These are phyloP conservation scores for Cephalopholis sonnerati DNA, from an alignment of 2,113 vertebrate species.

Conservation along the genomic window DNA sequence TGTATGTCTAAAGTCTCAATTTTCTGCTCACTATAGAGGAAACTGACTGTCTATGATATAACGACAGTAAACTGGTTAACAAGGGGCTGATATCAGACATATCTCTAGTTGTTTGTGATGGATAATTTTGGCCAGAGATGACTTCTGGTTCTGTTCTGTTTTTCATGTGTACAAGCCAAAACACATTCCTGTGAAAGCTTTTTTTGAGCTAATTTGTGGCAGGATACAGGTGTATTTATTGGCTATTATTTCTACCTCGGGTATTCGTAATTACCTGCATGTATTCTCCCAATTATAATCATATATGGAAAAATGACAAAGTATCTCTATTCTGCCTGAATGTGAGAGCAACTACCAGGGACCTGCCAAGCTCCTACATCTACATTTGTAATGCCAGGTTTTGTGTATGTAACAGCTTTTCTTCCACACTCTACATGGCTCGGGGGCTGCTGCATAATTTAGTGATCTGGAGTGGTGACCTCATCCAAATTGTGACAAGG, in stretches of 20 bases:
- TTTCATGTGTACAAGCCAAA: not conserved
- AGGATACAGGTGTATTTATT: not conserved
- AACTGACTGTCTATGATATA: not conserved
- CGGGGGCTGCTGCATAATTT: constrained; percentile 72
- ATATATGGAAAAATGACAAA: not conserved
- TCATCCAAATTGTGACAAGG: constrained; percentile 63
- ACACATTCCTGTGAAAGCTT: not conserved
- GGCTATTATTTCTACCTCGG: not conserved
- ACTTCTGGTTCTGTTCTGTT: not conserved
- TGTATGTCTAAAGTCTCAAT: not conserved
- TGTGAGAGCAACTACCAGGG: not conserved
- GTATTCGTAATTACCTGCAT: not conserved
- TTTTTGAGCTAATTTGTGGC: not conserved
- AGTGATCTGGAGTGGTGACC: constrained; percentile 59
- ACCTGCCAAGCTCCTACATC: constrained; percentile 20
- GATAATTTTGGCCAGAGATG: not conserved
- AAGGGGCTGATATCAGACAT: not conserved
- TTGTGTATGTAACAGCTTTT: constrained; percentile 46
- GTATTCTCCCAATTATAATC: not conserved
- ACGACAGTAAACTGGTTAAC: not conserved
- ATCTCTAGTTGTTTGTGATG: not conserved
- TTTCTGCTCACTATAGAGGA: not conserved
- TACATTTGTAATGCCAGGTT: constrained; percentile 41
- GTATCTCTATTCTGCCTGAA: not conserved
- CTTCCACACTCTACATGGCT: constrained; percentile 37